These are phyloP conservation scores for Penaeus japonicus DNA, from an alignment of 1,140 invertebrate genomes.

Conservation along the genomic window DNA sequence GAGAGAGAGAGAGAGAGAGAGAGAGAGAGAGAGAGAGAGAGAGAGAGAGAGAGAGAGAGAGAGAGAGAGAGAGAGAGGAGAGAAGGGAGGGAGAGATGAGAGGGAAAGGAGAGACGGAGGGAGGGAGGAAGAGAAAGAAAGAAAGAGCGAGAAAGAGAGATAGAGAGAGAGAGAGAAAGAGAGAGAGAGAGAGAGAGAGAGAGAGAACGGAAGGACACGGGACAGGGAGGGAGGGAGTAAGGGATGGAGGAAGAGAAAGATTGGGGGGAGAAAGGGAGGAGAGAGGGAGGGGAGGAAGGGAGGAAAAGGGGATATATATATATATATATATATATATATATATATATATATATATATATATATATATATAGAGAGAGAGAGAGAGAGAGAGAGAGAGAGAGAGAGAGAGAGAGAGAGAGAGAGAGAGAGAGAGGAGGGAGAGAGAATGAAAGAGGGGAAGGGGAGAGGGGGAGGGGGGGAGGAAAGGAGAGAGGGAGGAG, in stretches of 20 bases:
- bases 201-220: too few species aligned
- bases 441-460: conserved; percentile 33
- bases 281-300: too few species aligned
- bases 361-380: neutral
- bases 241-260: too few species aligned
- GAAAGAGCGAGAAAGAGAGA: conserved; percentile 20
- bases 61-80: neutral
- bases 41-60: conserved; percentile 35
- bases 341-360: neutral
- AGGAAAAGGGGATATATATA: too few species aligned
- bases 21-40: conserved; percentile 22
- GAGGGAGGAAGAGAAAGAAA: neutral
- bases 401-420: conserved; percentile 40
- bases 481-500: too few species aligned
- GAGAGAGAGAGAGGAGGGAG: conserved; percentile 33
- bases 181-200: too few species aligned
- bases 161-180: neutral
- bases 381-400: neutral
- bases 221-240: too few species aligned
- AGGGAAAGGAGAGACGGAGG: neutral
- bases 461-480: neutral
- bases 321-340: too few species aligned
- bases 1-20: conserved; percentile 22
- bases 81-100: neutral
- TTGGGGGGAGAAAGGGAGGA: too few species aligned